phyloP scores from a whole-genome alignment of 2,113 vertebrate genomes.

The Turnix velox region DNA sequence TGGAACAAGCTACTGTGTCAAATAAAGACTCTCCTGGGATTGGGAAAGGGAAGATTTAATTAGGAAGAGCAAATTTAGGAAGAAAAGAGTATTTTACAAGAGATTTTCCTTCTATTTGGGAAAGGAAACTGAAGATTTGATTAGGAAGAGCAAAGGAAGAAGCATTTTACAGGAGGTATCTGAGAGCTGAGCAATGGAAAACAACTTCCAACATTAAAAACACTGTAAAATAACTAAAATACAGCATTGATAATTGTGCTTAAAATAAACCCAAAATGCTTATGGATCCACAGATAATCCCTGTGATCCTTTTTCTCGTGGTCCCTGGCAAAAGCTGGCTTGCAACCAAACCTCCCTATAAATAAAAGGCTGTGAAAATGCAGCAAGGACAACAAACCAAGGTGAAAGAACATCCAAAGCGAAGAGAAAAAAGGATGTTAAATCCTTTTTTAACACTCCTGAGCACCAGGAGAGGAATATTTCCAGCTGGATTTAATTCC shows the following conservation, averaged over 20 bases:
- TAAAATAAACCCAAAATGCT: not conserved
- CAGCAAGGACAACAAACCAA: not conserved
- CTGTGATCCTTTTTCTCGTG: not conserved
- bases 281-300: not conserved
- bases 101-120: too few relatives aligned
- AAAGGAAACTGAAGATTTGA: not conserved
- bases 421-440: not conserved
- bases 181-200: not conserved
- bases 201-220: not conserved
- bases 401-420: not conserved
- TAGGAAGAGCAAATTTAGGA: not conserved
- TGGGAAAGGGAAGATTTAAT: not conserved
- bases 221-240: not conserved
- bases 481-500: not conserved
- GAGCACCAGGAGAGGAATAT: not conserved
- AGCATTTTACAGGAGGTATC: not conserved
- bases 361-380: not conserved
- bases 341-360: not conserved
- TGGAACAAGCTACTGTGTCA: not conserved
- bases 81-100: not conserved
- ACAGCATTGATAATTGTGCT: not conserved
- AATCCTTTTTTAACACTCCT: not conserved
- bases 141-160: not conserved
- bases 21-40: fast-evolving
- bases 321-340: not conserved